Evolutionary conservation across 1,140 invertebrate species (phyloP).

Genomic region (Caenorhabditis latens): DNA sequence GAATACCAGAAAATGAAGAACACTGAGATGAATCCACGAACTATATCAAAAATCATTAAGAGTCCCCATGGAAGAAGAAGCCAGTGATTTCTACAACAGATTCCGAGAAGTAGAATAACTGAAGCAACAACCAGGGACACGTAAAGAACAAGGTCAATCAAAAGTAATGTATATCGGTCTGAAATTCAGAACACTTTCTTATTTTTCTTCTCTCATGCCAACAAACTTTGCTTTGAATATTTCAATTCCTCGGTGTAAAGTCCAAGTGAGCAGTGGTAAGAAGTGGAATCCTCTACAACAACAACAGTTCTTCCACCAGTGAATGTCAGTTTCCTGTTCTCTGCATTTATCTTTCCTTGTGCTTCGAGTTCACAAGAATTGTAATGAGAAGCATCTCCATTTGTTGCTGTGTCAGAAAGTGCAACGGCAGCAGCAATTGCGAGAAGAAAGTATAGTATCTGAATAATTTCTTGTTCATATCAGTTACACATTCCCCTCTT

Average conservation of each 20-base stretch:
- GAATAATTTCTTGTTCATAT: constrained; percentile 17
- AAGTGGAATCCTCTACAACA: constrained; percentile 75
- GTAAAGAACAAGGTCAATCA: constrained; percentile 72
- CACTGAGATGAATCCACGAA: constrained; percentile 75
- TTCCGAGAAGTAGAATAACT: constrained; percentile 70
- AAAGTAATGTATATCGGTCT: constrained; percentile 69
- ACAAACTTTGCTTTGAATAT: constrained; percentile 69
- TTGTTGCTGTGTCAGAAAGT: constrained; percentile 71
- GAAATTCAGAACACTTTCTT: background rate
- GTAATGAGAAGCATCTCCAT: constrained; percentile 74
- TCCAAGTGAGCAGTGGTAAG: constrained; percentile 77
- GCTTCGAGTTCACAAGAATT: constrained; percentile 74
- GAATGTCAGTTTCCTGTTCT: constrained; percentile 75
- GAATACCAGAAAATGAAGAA: constrained; percentile 75
- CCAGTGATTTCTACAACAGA: constrained; percentile 73
- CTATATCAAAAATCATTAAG: constrained; percentile 74
- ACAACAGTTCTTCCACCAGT: constrained; percentile 72
- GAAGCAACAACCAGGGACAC: constrained; percentile 72
- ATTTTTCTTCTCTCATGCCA: background rate
- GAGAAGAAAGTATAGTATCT: constrained; percentile 74
- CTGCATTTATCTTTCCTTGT: constrained; percentile 73
- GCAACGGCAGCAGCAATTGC: constrained; percentile 71
- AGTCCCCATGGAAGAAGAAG: constrained; percentile 76
- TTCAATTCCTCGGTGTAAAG: constrained; percentile 77
- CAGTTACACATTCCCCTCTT: background rate